A percentile compares a stretch with the other conserved stretches of the same genome.
These are phyloP conservation scores for Drosophila sordidula DNA, from an alignment of 2,888 invertebrate species.

Conservation along the genomic window DNA sequence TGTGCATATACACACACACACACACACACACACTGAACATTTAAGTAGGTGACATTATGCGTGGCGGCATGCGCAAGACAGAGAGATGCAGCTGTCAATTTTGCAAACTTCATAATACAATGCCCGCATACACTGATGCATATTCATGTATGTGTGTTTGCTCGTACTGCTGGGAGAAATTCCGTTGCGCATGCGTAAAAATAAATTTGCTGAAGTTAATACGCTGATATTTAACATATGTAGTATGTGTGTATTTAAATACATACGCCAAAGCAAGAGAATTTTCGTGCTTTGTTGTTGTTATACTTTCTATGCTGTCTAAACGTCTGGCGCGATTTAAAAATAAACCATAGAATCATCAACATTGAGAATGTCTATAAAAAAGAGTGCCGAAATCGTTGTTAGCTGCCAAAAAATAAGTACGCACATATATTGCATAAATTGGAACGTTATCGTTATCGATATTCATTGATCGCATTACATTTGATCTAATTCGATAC, in stretches of 20 bases:
- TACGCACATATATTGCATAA: conserved; percentile 44
- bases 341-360: conserved; percentile 83
- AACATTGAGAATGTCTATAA: conserved; percentile 29
- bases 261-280: conserved; percentile 10
- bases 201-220: conserved; percentile 29
- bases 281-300: conserved; percentile 9
- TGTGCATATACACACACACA: conserved; percentile 4
- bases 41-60: conserved; percentile 62
- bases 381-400: conserved; percentile 23
- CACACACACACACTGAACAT: conserved; percentile 5
- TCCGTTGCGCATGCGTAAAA: conserved; percentile 60
- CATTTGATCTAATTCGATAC: background rate
- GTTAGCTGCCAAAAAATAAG: conserved; percentile 23
- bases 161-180: conserved; percentile 22
- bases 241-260: background rate
- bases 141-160: background rate
- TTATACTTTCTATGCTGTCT: conserved; percentile 26
- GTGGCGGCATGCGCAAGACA: conserved; percentile 31
- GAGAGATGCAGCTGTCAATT: conserved; percentile 43
- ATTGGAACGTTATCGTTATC: conserved; percentile 3
- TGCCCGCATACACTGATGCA: background rate
- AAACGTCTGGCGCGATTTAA: conserved; percentile 63
- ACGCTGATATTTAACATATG: conserved; percentile 17
- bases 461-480: background rate
- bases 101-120: conserved; percentile 40